These are phyloP conservation scores for Sclerodermus sp. DNA, from an alignment of 2,888 invertebrate genomes.

Conservation along the genomic window DNA sequence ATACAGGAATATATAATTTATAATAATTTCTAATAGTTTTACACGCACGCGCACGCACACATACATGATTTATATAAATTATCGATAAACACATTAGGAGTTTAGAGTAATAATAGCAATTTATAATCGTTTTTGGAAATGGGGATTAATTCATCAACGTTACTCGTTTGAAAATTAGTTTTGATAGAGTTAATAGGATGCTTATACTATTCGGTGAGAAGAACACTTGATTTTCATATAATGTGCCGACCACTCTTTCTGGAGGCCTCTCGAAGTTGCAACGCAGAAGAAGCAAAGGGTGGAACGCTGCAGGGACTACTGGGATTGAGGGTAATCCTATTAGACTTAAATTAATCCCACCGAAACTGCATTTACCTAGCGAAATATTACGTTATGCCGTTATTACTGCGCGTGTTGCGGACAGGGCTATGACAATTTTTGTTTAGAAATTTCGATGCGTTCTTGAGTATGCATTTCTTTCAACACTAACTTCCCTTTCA, in stretches of 20 bases:
- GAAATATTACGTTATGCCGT: conserved; percentile 37
- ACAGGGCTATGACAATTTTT: no score
- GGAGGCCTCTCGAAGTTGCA: conserved; percentile 7
- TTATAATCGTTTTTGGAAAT: no score
- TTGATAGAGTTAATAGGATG: conserved; percentile 27
- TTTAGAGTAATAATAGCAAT: no score
- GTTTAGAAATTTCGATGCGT: no score
- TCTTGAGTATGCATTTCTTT: no score
- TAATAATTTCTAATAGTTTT: no score
- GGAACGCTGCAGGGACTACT: conserved; percentile 28
- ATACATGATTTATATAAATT: no score
- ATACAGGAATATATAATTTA: no score
- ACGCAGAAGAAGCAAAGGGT: neutral
- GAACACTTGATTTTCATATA: conserved; percentile 28
- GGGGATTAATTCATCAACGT: conserved; percentile 10
- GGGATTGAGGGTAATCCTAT: conserved; percentile 53
- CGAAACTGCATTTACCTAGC: conserved; percentile 42
- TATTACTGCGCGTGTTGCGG: no score
- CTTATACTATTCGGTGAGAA: conserved; percentile 35
- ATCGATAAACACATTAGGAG: no score
- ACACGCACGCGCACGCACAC: no score
- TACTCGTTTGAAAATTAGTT: conserved; percentile 1
- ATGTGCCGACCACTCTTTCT: conserved; percentile 13
- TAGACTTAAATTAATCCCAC: conserved; percentile 51
- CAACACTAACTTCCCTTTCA: no score